Conservation (phyloP, 2,888 invertebrate species). For the Pollenia angustigena region DNA sequence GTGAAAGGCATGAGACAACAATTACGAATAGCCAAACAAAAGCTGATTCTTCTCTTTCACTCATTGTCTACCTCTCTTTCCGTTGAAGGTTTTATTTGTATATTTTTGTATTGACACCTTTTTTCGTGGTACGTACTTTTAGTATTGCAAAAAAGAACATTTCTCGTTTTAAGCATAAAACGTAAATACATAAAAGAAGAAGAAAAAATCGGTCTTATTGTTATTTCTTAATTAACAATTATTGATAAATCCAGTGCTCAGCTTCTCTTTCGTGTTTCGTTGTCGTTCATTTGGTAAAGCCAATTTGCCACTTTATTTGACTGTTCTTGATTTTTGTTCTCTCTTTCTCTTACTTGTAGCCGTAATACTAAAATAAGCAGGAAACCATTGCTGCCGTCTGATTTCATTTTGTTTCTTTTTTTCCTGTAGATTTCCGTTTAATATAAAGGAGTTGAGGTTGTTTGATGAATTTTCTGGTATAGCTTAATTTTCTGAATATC, state of each 20-base stretch:
- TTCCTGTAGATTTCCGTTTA: constrained; percentile 63
- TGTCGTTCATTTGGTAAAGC: constrained; percentile 35
- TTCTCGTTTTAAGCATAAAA: constrained; percentile 8
- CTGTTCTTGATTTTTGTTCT: background rate
- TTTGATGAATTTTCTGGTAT: constrained; percentile 70
- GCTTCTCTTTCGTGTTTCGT: background rate
- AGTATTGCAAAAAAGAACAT: constrained; percentile 1
- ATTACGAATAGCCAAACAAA: constrained; percentile 50
- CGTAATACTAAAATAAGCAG: constrained; percentile 30
- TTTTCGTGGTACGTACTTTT: background rate
- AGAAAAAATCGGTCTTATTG: constrained; percentile 48
- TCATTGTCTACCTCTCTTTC: background rate
- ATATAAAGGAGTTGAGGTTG: constrained; percentile 50
- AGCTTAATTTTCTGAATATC: constrained; percentile 81
- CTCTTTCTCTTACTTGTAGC: background rate
- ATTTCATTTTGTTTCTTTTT: constrained; percentile 25
- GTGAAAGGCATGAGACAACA: constrained; percentile 36
- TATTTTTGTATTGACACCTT: constrained; percentile 6
- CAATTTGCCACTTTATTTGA: constrained; percentile 51
- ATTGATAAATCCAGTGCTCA: constrained; percentile 41
- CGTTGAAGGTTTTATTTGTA: background rate
- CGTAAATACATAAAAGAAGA: background rate
- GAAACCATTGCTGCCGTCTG: constrained; percentile 36
- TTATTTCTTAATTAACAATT: constrained; percentile 69
- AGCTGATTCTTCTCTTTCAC: background rate